Conservation (phyloP, 2,113 vertebrate genomes). For the Pavo muticus region DNA sequence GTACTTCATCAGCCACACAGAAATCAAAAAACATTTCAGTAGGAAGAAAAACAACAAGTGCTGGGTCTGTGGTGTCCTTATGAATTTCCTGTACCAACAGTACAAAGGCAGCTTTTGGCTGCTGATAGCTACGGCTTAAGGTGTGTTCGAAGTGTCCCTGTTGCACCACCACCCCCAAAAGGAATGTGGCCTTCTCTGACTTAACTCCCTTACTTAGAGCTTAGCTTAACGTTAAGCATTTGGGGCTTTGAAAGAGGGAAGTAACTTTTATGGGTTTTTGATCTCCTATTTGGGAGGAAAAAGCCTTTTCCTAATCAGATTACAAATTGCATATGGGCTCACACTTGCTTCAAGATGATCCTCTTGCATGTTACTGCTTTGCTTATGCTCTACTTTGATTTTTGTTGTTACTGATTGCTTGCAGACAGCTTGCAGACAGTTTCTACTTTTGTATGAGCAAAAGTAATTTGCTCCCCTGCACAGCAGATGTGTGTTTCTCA, state of each 20-base stretch:
- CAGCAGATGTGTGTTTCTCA: background rate
- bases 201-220: rapidly evolving
- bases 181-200: background rate
- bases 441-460: background rate
- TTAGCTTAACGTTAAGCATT: background rate
- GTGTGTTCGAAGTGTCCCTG: background rate
- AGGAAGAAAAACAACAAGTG: background rate
- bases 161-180: background rate
- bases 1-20: background rate
- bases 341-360: background rate
- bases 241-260: background rate
- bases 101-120: background rate
- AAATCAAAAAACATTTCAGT: background rate
- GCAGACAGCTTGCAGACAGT: background rate
- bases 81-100: background rate
- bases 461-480: background rate
- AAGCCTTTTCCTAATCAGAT: background rate
- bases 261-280: background rate
- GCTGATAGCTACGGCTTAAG: background rate
- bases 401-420: background rate
- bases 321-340: background rate
- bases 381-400: background rate
- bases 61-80: background rate
- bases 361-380: background rate
- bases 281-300: background rate